Evolutionary conservation across 1,140 invertebrate species (phyloP), one percentile per base, ranked within the genome.

Genomic region (Cherax quadricarinatus): DNA sequence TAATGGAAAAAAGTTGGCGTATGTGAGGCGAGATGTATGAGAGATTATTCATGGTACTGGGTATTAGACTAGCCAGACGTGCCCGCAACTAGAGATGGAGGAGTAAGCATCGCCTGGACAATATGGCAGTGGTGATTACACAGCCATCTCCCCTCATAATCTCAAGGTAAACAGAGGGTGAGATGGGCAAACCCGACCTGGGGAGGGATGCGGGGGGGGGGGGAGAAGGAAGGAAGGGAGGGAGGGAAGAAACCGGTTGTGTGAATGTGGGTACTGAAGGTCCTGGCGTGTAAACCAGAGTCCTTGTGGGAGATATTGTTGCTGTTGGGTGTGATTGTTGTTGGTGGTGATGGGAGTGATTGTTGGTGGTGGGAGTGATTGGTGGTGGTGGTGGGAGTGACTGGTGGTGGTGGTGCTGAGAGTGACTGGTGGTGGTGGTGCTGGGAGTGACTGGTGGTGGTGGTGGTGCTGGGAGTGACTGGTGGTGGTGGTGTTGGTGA

Each of bases 131-230:
- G 84, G 90, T 91, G 90, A 91, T 91, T 91, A 91, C 90, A 91
- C 84, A 84, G 84, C 84, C 90, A 91, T 91, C 90, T 91, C 90
- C 90, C 90, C 90, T 91, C 90, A 91, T 91, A 91, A 91, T 91
- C 90, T 91, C 84, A 91, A 91, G 90, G 90, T 91, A 91, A 91
- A 91, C 90, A 91, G 90, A 91, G 90, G 90, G 90, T 87, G 66
- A 91, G 85, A 30, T 84, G 57, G 84, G 75, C 84, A 86, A 81
- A 87, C 48, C 82, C 53, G 48, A 70, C 49, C 60, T 30, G 30
- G 70, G 70, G 48, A 51, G 51, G 14, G 87, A 79, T 16, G 30
- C 0, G 30, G 30, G 30, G 30, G 30, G 30, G 30, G 30, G 30
- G 30, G 30, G 30, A 41, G 30, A 41, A 16, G 87, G 87, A 24